phyloP scores from a whole-genome alignment of 2,888 invertebrate species.

The Unio pictorum region DNA sequence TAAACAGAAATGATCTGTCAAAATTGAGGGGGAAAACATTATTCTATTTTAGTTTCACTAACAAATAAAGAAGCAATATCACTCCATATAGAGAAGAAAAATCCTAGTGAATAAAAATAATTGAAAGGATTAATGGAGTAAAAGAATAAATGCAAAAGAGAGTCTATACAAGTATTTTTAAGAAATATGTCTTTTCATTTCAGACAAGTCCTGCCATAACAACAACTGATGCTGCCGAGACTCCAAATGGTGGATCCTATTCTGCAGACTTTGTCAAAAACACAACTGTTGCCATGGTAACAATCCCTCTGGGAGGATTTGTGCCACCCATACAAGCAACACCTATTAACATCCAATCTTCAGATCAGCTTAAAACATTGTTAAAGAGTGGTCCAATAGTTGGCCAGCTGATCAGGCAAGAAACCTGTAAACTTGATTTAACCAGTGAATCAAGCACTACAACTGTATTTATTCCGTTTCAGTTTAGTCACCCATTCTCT shows the following conservation, averaged over 20 bases:
- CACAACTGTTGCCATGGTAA: conserved; percentile 4
- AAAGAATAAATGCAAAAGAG: too few relatives aligned
- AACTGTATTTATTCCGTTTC: conserved; percentile 46
- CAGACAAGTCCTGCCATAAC: too few relatives aligned
- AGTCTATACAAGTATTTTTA: too few relatives aligned
- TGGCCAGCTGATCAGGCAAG: conserved; percentile 52
- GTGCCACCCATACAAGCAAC: conserved; percentile 27
- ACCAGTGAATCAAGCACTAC: conserved; percentile 16
- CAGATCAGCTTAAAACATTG: conserved; percentile 1
- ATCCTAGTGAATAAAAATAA: too few relatives aligned
- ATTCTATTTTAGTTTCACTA: too few relatives aligned
- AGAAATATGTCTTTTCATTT: too few relatives aligned
- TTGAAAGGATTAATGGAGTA: too few relatives aligned
- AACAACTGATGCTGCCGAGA: not conserved
- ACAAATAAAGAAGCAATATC: too few relatives aligned
- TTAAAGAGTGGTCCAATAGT: conserved; percentile 50
- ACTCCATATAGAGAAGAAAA: too few relatives aligned
- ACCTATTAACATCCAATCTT: not conserved
- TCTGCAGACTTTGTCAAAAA: not conserved
- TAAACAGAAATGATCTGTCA: too few relatives aligned
- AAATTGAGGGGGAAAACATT: too few relatives aligned
- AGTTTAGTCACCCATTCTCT: conserved; percentile 60
- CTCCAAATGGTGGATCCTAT: not conserved
- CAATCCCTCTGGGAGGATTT: conserved; percentile 34
- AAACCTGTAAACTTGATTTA: conserved; percentile 7